A percentile compares a stretch with the other conserved stretches of the same genome.
Conservation (phyloP, 1,140 invertebrate species). For the Formica exsecta region DNA sequence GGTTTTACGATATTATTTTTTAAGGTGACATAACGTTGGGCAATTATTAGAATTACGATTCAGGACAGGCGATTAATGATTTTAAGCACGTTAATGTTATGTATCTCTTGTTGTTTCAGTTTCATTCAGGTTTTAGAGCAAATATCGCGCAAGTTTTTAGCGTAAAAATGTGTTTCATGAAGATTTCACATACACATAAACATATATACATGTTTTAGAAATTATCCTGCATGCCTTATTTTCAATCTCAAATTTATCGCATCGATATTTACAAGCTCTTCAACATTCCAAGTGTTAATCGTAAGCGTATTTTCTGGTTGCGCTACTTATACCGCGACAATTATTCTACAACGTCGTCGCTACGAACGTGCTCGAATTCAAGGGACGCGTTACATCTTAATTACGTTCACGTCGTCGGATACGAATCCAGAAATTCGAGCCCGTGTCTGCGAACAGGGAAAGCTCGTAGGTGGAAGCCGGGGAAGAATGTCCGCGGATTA, state of each 20-base stretch:
- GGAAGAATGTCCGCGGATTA: constrained; percentile 75
- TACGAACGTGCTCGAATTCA: constrained; percentile 46
- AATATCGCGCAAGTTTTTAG: background rate
- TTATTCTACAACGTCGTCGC: constrained; percentile 41
- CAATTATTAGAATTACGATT: background rate
- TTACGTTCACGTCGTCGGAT: constrained; percentile 66
- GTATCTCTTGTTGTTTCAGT: background rate
- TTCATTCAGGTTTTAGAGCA: background rate
- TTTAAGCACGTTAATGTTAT: background rate
- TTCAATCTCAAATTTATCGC: constrained; percentile 11
- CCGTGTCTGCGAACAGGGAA: constrained; percentile 44
- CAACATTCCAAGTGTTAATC: background rate
- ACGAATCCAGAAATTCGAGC: constrained; percentile 60
- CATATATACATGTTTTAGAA: background rate
- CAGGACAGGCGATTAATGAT: background rate
- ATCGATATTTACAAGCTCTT: background rate
- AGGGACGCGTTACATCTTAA: constrained; percentile 67
- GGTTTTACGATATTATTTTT: background rate
- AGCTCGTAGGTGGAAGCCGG: constrained; percentile 55
- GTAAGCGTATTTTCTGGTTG: background rate
- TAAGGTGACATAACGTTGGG: background rate
- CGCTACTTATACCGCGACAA: constrained; percentile 43
- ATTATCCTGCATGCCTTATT: background rate
- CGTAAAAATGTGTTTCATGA: background rate
- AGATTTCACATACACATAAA: no score